A percentile compares a stretch with the other conserved stretches of the same genome.
Conservation (phyloP, 2,113 vertebrate species). For the Azemiops feae region DNA sequence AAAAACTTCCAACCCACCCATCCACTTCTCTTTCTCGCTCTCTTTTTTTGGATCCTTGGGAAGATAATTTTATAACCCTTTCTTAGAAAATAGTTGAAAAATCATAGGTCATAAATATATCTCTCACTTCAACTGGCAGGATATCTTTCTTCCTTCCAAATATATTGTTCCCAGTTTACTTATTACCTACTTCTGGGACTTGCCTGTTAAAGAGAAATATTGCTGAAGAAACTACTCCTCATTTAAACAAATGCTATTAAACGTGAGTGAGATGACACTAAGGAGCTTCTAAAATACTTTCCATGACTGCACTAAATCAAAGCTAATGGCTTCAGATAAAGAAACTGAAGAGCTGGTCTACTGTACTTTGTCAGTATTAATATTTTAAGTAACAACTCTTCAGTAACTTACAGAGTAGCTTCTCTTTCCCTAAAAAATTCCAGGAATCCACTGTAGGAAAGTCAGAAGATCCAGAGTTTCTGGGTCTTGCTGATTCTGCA, state of each 20-base stretch:
- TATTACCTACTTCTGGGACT: slow-evolving; percentile 57
- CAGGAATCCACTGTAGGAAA: slow-evolving; percentile 11
- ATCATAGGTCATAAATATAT: slow-evolving; percentile 62
- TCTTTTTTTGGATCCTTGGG: slow-evolving; percentile 37
- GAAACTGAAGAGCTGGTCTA: slow-evolving; percentile 59
- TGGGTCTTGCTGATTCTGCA: neutral
- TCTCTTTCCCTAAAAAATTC: slow-evolving; percentile 43
- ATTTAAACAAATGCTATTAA: slow-evolving; percentile 70
- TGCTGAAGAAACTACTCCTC: slow-evolving; percentile 65
- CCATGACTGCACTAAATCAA: slow-evolving; percentile 66
- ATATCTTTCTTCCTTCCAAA: slow-evolving; percentile 60
- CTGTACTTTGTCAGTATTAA: slow-evolving; percentile 68
- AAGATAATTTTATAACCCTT: slow-evolving; percentile 52
- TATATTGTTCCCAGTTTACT: slow-evolving; percentile 64
- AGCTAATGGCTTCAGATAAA: slow-evolving; percentile 65
- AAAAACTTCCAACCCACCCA: neutral
- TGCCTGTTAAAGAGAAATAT: slow-evolving; percentile 68
- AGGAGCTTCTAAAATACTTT: slow-evolving; percentile 58
- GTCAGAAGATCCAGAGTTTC: neutral
- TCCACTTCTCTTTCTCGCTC: neutral
- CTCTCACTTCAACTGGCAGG: slow-evolving; percentile 60
- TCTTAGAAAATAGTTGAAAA: slow-evolving; percentile 63
- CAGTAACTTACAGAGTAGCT: slow-evolving; percentile 28
- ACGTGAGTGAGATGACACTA: slow-evolving; percentile 62
- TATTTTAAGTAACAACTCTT: slow-evolving; percentile 65